A percentile compares a stretch with the other conserved stretches of the same genome.
phyloP scores from a whole-genome alignment of 1,140 invertebrate species.

The Sycophaga agraensis region DNA sequence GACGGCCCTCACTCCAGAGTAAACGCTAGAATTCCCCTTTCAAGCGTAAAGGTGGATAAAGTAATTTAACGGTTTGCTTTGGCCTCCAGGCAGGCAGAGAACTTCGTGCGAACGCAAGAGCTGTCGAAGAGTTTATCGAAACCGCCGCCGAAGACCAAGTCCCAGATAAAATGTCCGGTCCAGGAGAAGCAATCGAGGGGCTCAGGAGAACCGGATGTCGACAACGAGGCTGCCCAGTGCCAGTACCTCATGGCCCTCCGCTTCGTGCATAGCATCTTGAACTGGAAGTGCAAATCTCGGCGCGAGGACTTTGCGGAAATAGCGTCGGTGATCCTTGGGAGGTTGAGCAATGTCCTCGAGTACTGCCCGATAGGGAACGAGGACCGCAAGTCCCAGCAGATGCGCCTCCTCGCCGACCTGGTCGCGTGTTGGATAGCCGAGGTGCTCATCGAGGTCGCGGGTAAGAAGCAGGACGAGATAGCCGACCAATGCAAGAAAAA shows the following conservation, averaged over 20 bases:
- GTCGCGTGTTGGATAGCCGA: conserved; percentile 50
- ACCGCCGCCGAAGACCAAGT: neutral
- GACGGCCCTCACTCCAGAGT: conserved; percentile 49
- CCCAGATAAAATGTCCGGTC: neutral
- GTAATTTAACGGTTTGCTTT: no score
- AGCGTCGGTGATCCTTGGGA: conserved; percentile 40
- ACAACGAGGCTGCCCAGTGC: conserved; percentile 35
- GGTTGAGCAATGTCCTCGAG: conserved; percentile 37
- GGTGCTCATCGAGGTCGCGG: conserved; percentile 41
- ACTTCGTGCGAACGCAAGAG: conserved; percentile 27
- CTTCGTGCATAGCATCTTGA: conserved; percentile 48
- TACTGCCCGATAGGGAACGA: conserved; percentile 35
- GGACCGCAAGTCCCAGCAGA: conserved; percentile 47
- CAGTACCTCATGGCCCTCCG: conserved; percentile 47
- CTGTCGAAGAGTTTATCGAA: no score
- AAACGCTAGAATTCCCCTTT: conserved; percentile 17
- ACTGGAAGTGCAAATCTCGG: conserved; percentile 38
- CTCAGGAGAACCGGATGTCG: conserved; percentile 11
- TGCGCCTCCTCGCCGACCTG: conserved; percentile 45
- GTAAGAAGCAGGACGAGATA: conserved; percentile 34
- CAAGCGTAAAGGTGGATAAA: no score
- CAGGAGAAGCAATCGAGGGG: neutral
- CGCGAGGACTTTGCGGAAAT: conserved; percentile 46
- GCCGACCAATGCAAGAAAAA: conserved; percentile 32
- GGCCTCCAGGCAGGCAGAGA: conserved; percentile 46